Evolutionary conservation across 2,888 invertebrate species (phyloP), one percentile per base, ranked within the genome.

Genomic region (Amiota minor): DNA sequence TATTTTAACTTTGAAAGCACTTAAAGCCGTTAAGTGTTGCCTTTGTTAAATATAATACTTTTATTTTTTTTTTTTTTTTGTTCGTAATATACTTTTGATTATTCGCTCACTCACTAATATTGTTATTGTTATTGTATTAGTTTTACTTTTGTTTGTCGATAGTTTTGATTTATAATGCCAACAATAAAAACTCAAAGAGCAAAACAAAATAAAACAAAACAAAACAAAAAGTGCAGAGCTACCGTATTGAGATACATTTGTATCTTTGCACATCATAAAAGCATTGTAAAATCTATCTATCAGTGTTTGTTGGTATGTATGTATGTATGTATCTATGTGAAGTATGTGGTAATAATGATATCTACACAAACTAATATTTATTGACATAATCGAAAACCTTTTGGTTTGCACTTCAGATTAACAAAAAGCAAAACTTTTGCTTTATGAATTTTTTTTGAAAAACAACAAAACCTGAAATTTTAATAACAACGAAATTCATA

Each of bases 41-140:
- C 35, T 35, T 35, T 35, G 35, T 35, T 35, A 35, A 35, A 35
- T 35, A 35, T 35, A 35, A 35, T 35, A 35, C 6, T 6, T 6
- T 6, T 82, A 35, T 6, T 6, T 82, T 85, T 85, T 82, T 82
- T 83, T 83, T 6, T 6, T 82, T 85, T 85, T 82, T 82, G 85
- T 83, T 85, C 82, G 82, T 83, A 83, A 83, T 83, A 83, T 84
- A 85, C 81, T 83, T 83, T 83, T 83, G 85, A 83, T 83, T 83
- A 81, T 85, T 85, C 81, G 53, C 53, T 12, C 53, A 50, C n/a
- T 12, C 1, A 2, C 2, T n/a, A 4, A 3, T 23, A 23, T 23
- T 23, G n/a, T 50, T n/a, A 12, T 50, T 50, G 12, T 12, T n/a
- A 14, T 50, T 9, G 53, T 50, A 50, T 50, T n/a, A 50, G 4